These are phyloP conservation scores for Macrostomum cliftonense DNA, from an alignment of 2,888 invertebrate genomes.

Conservation along the genomic window DNA sequence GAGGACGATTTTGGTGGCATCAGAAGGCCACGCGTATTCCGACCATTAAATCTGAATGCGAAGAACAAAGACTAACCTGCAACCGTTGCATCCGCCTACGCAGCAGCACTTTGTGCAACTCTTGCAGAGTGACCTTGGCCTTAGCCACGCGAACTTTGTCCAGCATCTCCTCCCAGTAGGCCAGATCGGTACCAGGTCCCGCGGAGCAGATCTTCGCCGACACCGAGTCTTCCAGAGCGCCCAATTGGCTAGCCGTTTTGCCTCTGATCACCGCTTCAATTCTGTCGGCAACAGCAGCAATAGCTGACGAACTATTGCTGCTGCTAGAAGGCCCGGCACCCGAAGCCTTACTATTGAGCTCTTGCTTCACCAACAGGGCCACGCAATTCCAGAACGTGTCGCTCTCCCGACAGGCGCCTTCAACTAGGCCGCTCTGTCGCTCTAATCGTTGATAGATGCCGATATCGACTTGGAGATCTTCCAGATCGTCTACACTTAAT, in stretches of 20 bases:
- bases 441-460: conserved; percentile 40
- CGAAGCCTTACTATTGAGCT: too few species aligned
- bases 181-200: conserved; percentile 12
- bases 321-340: too few species aligned
- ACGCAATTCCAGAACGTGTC: too few species aligned
- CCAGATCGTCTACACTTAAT: conserved; percentile 66
- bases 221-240: conserved; percentile 1
- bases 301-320: too few species aligned
- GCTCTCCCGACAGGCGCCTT: neutral
- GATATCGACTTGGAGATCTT: conserved; percentile 86
- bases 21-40: too few species aligned
- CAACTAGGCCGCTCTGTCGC: neutral
- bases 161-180: conserved; percentile 83
- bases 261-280: too few species aligned
- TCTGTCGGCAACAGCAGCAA: too few species aligned
- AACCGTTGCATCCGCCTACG: conserved; percentile 67
- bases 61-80: conserved; percentile 54
- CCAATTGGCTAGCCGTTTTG: too few species aligned
- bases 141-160: conserved; percentile 89
- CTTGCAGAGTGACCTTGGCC: conserved; percentile 71
- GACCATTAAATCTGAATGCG: too few species aligned
- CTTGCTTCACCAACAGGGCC: too few species aligned
- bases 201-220: neutral
- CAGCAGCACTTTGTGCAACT: conserved; percentile 73
- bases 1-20: too few species aligned